Evolutionary conservation across 2,113 vertebrate genomes (phyloP), one percentile per base, ranked within the genome.

Genomic region (Perognathus longimembris): DNA sequence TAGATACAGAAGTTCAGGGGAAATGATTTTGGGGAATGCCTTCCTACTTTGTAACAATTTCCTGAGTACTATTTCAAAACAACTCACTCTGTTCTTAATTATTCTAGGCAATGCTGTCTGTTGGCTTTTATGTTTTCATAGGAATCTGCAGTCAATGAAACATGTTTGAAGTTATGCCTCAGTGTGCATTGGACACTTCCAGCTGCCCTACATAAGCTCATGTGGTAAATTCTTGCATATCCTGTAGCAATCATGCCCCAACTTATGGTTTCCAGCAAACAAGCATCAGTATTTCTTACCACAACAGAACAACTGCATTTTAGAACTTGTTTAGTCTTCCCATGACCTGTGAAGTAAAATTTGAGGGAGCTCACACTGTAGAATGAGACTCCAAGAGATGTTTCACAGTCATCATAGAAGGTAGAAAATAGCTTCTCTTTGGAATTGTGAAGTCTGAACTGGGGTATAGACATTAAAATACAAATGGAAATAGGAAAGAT

Each of bases 51-150:
- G 57, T 30, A 89, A 74, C 30, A 74, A 66, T 92, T 95, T 95
- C 59, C 79, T 59, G 76, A 89, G 64, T 45, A 92, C 0, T 5
- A 80, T 89, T 69, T 91, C 42, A 74, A 64, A 76, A 64, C 0
- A 1, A 84, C 75, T 61, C 45, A n/a, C 45, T 88, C 70, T 96
- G 89, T 90, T 92, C 77, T 88, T 85, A 92, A 93, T 96, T 95
- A 93, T 59, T 71, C 11, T 3, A 30, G 26, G 54, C 38, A 22
- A 26, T 54, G 54, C n/a, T 87, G 40, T 94, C 70, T 84, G 80
- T 84, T 32, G 50, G 76, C 36, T 78, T 24, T 67, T 78, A 64
- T 67, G 89, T 74, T 91, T 95, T 91, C 92, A 42, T 80, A 87
- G n/a, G 30, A 84, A 57, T 64, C 64, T 64, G 42, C 5, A 83